Percentiles rank a stretch among this genome's conserved stretches.
Evolutionary conservation across 2,797 vertebrate species (phyloP).

Genomic region (Buphagus erythrorhynchus): DNA sequence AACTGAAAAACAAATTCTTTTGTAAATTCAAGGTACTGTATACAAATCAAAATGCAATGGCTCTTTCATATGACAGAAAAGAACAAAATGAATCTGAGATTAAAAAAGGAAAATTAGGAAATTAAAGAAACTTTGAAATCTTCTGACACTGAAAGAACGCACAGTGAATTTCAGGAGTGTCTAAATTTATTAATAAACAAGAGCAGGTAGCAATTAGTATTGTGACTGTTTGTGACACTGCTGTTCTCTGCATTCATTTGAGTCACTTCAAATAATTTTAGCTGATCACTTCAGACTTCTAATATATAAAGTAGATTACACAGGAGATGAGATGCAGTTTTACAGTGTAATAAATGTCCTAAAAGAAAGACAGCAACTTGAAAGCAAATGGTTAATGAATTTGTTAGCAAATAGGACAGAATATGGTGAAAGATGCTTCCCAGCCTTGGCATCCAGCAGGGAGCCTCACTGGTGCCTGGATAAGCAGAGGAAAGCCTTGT

Average conservation of each 20-base stretch:
- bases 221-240: neutral
- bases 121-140: neutral
- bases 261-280: neutral
- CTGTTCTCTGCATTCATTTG: neutral
- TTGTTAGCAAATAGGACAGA: neutral
- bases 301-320: neutral
- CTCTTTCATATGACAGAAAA: neutral
- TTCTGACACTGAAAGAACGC: neutral
- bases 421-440: conserved; percentile 11
- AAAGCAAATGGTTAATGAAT: conserved; percentile 32
- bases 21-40: neutral
- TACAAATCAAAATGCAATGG: neutral
- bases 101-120: neutral
- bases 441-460: conserved; percentile 59
- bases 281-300: neutral
- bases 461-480: conserved; percentile 43
- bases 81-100: neutral
- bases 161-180: neutral
- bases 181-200: neutral
- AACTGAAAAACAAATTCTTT: neutral
- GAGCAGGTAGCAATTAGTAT: neutral
- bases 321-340: neutral
- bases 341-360: neutral
- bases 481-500: conserved; percentile 84
- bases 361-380: neutral